Conservation (phyloP, 1,140 invertebrate genomes). For the Drosophila mayri region DNA sequence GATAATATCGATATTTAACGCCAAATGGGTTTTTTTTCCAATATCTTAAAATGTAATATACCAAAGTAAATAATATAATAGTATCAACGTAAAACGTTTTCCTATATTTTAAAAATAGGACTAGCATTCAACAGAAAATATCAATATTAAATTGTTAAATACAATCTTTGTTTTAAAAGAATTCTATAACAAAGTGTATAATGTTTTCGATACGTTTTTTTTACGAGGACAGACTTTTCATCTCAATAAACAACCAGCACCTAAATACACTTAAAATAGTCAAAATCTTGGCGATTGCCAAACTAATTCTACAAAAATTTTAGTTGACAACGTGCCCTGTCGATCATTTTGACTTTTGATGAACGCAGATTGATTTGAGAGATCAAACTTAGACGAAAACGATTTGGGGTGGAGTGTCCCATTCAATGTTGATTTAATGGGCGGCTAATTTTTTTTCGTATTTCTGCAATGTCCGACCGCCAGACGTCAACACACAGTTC, state of each 20-base stretch:
- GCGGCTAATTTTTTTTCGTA: constrained; percentile 36
- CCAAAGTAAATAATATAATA: no score
- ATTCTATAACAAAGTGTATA: not conserved
- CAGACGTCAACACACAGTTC: constrained; percentile 44
- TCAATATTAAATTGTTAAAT: no score
- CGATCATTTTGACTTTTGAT: constrained; percentile 65
- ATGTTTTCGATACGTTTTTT: not conserved
- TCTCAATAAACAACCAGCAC: not conserved
- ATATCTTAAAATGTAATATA: no score
- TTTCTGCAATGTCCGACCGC: constrained; percentile 25
- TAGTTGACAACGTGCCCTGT: constrained; percentile 39
- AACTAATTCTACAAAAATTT: constrained; percentile 9
- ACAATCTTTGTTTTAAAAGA: no score
- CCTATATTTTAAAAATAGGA: no score
- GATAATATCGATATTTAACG: not conserved
- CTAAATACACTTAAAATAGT: not conserved
- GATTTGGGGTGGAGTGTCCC: not conserved
- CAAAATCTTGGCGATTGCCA: constrained; percentile 26
- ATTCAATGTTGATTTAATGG: constrained; percentile 66
- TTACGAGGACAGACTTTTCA: not conserved
- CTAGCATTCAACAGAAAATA: no score
- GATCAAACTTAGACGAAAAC: constrained; percentile 8
- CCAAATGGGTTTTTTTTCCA: not conserved
- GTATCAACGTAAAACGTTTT: no score
- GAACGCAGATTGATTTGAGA: constrained; percentile 67